Conservation (phyloP, 1,140 invertebrate genomes). For the Heliothis subflexa region DNA sequence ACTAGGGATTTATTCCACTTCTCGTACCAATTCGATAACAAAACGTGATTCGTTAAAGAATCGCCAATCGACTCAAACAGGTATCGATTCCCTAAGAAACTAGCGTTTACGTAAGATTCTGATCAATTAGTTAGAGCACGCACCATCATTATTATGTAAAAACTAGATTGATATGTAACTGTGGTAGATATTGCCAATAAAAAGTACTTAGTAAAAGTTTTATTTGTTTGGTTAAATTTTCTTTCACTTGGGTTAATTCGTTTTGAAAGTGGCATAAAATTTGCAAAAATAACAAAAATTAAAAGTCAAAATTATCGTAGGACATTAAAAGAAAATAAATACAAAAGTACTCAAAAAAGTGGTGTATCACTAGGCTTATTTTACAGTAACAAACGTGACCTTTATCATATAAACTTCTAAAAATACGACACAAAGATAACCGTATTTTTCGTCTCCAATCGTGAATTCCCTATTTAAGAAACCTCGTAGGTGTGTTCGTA, state of each 20-base stretch:
- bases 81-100: slow-evolving; percentile 28
- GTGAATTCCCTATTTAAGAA: slow-evolving; percentile 18
- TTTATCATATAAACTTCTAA: not conserved
- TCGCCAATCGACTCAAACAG: slow-evolving; percentile 23
- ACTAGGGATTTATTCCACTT: slow-evolving; percentile 28
- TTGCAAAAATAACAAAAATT: too few relatives aligned
- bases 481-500: not conserved
- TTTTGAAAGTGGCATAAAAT: too few relatives aligned
- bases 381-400: not conserved
- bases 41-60: slow-evolving; percentile 19
- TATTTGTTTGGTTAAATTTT: slow-evolving; percentile 15
- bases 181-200: not conserved
- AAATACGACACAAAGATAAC: not conserved
- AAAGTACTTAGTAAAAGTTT: not conserved
- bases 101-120: slow-evolving; percentile 30
- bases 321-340: too few relatives aligned
- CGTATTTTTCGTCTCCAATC: not conserved
- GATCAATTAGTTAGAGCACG: slow-evolving; percentile 37
- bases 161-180: slow-evolving; percentile 26
- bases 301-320: too few relatives aligned
- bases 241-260: not conserved
- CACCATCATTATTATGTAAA: slow-evolving; percentile 44
- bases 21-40: slow-evolving; percentile 31
- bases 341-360: too few relatives aligned
- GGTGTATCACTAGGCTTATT: not conserved